phyloP scores from a whole-genome alignment of 2,113 vertebrate species.

The Hippopotamus amphibius region DNA sequence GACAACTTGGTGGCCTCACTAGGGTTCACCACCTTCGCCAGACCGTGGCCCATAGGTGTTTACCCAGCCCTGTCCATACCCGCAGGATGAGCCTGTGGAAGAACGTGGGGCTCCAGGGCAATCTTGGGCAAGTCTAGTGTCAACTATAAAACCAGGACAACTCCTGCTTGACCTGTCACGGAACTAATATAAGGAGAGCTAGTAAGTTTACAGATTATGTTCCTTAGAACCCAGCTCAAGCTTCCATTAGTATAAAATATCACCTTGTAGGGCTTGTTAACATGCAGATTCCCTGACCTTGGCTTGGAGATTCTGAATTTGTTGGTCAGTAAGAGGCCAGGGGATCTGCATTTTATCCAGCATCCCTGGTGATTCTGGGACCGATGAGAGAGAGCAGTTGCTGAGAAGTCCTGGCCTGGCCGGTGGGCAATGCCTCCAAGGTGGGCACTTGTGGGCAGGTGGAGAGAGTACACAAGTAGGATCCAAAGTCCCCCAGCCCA shows the following conservation, averaged over 20 bases:
- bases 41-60: background rate
- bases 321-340: background rate
- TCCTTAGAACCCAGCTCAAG: background rate
- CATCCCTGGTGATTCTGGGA: background rate
- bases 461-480: rapidly evolving
- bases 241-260: background rate
- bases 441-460: rapidly evolving
- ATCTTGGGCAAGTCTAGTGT: background rate
- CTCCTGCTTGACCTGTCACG: background rate
- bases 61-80: background rate
- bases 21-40: no score
- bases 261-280: background rate
- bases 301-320: background rate
- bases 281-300: background rate
- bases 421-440: rapidly evolving
- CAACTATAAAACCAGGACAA: background rate
- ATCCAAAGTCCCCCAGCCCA: no score
- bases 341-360: background rate
- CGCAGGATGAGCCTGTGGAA: background rate
- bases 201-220: background rate
- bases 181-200: background rate
- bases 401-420: background rate
- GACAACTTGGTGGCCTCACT: background rate
- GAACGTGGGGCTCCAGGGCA: background rate
- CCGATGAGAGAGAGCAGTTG: background rate